Evolutionary conservation across 2,113 vertebrate species (phyloP).

Genomic region (Sclerurus mexicanus): DNA sequence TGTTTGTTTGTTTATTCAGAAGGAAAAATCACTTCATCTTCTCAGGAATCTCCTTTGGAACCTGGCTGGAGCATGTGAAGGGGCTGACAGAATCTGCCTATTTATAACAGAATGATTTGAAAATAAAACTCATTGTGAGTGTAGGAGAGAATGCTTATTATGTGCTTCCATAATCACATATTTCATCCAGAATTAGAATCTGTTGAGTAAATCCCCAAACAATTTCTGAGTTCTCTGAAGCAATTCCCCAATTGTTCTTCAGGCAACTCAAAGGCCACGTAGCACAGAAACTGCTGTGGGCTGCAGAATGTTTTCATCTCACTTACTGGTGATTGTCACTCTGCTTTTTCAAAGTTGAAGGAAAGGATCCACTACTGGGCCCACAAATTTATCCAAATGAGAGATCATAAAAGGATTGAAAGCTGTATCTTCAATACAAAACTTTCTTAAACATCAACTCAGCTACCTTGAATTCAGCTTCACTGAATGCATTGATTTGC

Average conservation of each 20-base stretch:
- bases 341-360: not conserved
- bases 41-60: not conserved
- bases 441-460: not conserved
- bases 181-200: constrained; percentile 10
- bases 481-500: not conserved
- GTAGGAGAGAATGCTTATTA: constrained; percentile 40
- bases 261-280: not conserved
- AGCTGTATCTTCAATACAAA: not conserved
- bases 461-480: not conserved
- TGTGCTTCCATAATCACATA: constrained; percentile 45
- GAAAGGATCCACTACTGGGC: not conserved
- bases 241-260: not conserved
- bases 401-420: not conserved
- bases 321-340: not conserved
- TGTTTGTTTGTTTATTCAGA: not conserved
- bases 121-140: not conserved
- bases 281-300: not conserved
- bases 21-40: not conserved
- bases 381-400: not conserved
- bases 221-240: not conserved
- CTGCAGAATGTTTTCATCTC: not conserved
- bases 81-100: not conserved
- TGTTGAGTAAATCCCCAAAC: not conserved
- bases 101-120: not conserved
- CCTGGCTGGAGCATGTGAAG: not conserved